A percentile compares a stretch with the other conserved stretches of the same genome.
Evolutionary conservation across 2,888 invertebrate genomes (phyloP).

Genomic region (Netelia fuscicornis): DNA sequence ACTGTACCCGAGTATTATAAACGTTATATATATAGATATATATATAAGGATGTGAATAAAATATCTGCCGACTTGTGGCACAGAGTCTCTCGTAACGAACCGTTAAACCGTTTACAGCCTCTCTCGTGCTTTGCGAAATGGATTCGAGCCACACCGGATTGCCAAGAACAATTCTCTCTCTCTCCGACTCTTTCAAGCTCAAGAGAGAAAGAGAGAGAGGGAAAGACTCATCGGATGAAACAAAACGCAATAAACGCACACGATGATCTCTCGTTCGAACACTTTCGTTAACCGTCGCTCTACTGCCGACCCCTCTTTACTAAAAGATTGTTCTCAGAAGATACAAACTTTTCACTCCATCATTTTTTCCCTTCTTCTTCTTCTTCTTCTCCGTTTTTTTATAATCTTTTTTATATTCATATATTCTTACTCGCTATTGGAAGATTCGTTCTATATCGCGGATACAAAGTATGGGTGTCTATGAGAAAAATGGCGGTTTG

Average conservation of each 20-base stretch:
- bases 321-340: too few relatives aligned
- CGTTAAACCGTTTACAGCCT: constrained; percentile 71
- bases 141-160: constrained; percentile 50
- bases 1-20: background rate
- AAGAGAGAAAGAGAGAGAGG: background rate
- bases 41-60: constrained; percentile 1
- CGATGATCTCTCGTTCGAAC: constrained; percentile 1
- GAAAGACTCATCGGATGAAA: constrained; percentile 47
- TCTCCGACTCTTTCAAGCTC: background rate
- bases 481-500: constrained; percentile 18
- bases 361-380: too few relatives aligned
- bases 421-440: constrained; percentile 28
- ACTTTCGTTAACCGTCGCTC: constrained; percentile 4
- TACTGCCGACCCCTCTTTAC: too few relatives aligned
- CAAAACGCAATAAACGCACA: constrained; percentile 48
- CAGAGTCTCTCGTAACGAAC: constrained; percentile 68
- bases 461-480: background rate
- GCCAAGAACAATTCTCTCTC: constrained; percentile 26
- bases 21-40: background rate
- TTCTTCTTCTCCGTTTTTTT: too few relatives aligned
- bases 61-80: constrained; percentile 4
- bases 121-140: constrained; percentile 64
- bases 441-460: constrained; percentile 44
- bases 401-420: background rate
- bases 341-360: too few relatives aligned